Percentiles rank a stretch among this genome's conserved stretches.
Conservation (phyloP, 2,888 invertebrate genomes). For the Smittia aterrima region DNA sequence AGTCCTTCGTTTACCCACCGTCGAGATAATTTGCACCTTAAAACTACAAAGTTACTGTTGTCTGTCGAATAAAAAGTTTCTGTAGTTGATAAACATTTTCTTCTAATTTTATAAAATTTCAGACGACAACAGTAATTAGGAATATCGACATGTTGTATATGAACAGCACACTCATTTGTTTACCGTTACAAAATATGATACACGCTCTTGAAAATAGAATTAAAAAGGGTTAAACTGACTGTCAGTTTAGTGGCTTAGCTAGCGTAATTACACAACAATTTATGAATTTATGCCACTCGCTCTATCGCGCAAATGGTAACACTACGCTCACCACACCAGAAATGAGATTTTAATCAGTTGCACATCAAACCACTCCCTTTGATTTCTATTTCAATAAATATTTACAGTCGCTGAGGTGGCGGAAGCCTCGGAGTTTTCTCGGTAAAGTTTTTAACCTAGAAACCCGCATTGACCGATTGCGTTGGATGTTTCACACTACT, state of each 20-base stretch:
- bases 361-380: constrained; percentile 31
- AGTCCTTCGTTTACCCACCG: neutral
- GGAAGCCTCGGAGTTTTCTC: too few relatives aligned
- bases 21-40: constrained; percentile 16
- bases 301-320: neutral
- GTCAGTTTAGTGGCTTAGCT: neutral
- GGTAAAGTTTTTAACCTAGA: too few relatives aligned
- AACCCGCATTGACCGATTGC: too few relatives aligned
- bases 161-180: neutral
- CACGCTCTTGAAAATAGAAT: constrained; percentile 19
- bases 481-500: too few relatives aligned
- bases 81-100: too few relatives aligned
- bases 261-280: constrained; percentile 27
- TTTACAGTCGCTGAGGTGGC: neutral
- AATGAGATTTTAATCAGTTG: constrained; percentile 40
- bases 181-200: constrained; percentile 18
- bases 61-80: too few relatives aligned
- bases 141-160: constrained; percentile 6
- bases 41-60: neutral
- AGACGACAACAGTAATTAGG: too few relatives aligned
- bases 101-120: too few relatives aligned
- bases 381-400: constrained; percentile 38
- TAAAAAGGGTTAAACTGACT: constrained; percentile 23
- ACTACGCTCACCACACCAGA: constrained; percentile 25
- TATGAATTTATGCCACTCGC: neutral